phyloP scores from a whole-genome alignment of 2,888 invertebrate species.

The Anarsia innoxiella region DNA sequence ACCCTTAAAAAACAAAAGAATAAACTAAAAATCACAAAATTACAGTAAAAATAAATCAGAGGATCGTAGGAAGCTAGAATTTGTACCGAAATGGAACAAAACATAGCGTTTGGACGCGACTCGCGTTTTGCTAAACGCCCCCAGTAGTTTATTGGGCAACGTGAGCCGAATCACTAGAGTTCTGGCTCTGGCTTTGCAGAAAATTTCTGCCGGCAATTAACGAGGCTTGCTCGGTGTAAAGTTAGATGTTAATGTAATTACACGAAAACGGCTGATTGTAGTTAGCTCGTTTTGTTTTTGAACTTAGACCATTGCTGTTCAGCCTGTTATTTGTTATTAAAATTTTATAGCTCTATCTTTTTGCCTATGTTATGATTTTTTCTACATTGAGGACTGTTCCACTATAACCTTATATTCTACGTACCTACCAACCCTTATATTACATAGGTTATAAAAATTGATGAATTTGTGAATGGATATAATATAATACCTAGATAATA shows the following conservation, averaged over 20 bases:
- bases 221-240: constrained; percentile 39
- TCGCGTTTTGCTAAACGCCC: constrained; percentile 40
- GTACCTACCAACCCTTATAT: no score
- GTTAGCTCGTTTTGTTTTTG: constrained; percentile 10
- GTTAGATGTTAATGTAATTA: constrained; percentile 64
- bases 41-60: constrained; percentile 34
- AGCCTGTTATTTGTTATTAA: no score
- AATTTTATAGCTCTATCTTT: no score
- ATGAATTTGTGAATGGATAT: no score
- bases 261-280: constrained; percentile 25
- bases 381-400: no score
- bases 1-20: no score
- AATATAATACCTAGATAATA: no score
- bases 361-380: no score
- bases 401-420: no score
- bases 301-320: no score
- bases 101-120: constrained; percentile 42
- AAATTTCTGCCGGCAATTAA: constrained; percentile 42
- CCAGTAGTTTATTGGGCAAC: constrained; percentile 60
- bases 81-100: constrained; percentile 26
- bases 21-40: constrained; percentile 22
- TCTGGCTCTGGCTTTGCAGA: constrained; percentile 34
- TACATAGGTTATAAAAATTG: no score
- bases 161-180: constrained; percentile 63
- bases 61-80: constrained; percentile 29